phyloP scores from a whole-genome alignment of 1,140 invertebrate species.

The Coptotermes formosanus region DNA sequence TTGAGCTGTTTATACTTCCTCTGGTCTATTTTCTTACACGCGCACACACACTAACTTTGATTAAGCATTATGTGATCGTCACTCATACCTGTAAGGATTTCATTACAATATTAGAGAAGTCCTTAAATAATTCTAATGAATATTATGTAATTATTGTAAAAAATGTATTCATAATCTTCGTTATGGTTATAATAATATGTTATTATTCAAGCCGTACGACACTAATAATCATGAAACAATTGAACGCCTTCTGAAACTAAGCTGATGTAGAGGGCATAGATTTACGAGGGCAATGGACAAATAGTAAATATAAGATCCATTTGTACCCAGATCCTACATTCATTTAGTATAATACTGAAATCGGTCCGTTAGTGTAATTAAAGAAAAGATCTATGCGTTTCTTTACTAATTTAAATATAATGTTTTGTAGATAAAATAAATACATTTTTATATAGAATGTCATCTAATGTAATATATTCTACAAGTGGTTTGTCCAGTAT shows the following conservation, averaged over 20 bases:
- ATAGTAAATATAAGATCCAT: not conserved
- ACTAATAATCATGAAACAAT: not conserved
- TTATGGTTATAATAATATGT: not conserved
- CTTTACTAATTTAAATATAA: not conserved
- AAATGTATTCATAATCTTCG: not conserved
- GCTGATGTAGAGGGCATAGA: not conserved
- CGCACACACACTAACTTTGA: not conserved
- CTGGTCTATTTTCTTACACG: not conserved
- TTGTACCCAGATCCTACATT: not conserved
- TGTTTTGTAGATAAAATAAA: slow-evolving; percentile 15
- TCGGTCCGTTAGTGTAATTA: not conserved
- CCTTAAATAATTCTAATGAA: not conserved
- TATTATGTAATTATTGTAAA: slow-evolving; percentile 5
- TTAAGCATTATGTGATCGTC: not conserved
- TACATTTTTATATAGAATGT: slow-evolving; percentile 18
- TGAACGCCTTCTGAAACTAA: not conserved
- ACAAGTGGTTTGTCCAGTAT: not conserved
- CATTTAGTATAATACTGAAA: not conserved
- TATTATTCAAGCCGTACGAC: not conserved
- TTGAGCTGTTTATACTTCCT: not conserved
- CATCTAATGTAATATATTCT: slow-evolving; percentile 14
- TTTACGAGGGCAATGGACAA: not conserved
- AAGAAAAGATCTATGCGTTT: not conserved
- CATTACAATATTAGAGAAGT: not conserved
- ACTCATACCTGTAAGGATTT: not conserved